Evolutionary conservation across 2,797 vertebrate species (phyloP).

Genomic region (Myotis myotis): DNA sequence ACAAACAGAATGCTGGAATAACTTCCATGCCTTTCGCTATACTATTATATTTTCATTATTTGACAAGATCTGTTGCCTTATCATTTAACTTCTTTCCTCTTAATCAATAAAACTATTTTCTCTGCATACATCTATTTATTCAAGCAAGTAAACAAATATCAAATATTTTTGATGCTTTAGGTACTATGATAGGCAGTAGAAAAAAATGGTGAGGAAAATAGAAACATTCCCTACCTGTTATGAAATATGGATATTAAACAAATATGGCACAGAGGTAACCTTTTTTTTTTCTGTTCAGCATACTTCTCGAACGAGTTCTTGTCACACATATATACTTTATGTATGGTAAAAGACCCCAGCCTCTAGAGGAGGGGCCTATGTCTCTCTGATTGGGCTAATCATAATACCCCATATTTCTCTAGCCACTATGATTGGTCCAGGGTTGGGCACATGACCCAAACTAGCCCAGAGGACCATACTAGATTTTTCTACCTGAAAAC

Average conservation of each 20-base stretch:
- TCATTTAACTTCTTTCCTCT: not conserved
- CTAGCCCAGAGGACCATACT: not conserved
- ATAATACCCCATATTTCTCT: not conserved
- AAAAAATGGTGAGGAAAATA: not conserved
- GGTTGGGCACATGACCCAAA: not conserved
- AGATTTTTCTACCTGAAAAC: not conserved
- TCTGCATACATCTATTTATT: not conserved
- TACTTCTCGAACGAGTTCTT: not conserved
- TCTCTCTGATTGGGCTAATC: not conserved
- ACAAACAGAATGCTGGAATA: not conserved
- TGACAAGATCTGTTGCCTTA: not conserved
- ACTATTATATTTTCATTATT: not conserved
- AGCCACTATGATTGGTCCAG: not conserved
- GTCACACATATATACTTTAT: not conserved
- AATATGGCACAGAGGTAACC: not conserved
- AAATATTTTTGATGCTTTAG: not conserved
- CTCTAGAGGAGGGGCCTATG: not conserved
- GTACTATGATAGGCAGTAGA: not conserved
- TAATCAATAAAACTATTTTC: not conserved
- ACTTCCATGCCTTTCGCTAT: not conserved
- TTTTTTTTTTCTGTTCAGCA: not conserved
- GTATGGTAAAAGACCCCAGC: not conserved
- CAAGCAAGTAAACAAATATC: conserved; percentile 12
- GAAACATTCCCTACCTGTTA: not conserved
- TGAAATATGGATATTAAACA: not conserved